Evolutionary conservation across 1,140 invertebrate species (phyloP), one percentile per base, ranked within the genome.

Genomic region (Parapsyche elsis): DNA sequence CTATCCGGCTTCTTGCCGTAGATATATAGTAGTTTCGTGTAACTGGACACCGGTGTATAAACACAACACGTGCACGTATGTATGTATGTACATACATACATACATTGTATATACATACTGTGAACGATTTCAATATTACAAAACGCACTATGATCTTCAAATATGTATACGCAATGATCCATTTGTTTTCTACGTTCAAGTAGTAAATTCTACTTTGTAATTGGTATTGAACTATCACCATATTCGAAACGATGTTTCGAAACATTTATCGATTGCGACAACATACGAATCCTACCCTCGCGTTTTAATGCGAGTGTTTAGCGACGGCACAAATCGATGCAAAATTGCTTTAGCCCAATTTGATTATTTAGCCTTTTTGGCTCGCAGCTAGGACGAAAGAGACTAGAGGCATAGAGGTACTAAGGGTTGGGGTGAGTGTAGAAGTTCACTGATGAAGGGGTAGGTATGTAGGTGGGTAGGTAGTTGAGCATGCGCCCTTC

Each of bases 251-350:
- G 45, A 46, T 53, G 49, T 53, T 53, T n/a, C n/a, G n/a, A 12
- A 14, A 12, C 12, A 53, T 53, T 53, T 12, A 14, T 53, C 49
- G 49, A 53, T 14, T 53, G 2, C 16, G 10, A 53, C 2, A 12
- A 2, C 49, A 10, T 53, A 5, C 49, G 49, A 53, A 53, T 53
- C 4, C 49, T 16, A 16, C 10, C n/a, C 21, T 61, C 59, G 10
- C n/a, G n/a, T 19, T 61, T 12, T 14, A 67, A 23, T 46, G 38
- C 14, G 30, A 38, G 30, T 38, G 30, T 38, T 38, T 38, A 38
- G 38, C 16, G 5, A 19, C n/a, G 38, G 30, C 30, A 16, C 38
- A 73, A 73, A 73, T 73, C 71, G 71, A 73, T 73, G 71, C 71
- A 21, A 16, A 21, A 16, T 73, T 19, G 45, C 38, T 73, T 73